Base-by-base conservation (phyloP, 2,113 vertebrate genomes). In the Chloropsis cyanopogon region DNA sequence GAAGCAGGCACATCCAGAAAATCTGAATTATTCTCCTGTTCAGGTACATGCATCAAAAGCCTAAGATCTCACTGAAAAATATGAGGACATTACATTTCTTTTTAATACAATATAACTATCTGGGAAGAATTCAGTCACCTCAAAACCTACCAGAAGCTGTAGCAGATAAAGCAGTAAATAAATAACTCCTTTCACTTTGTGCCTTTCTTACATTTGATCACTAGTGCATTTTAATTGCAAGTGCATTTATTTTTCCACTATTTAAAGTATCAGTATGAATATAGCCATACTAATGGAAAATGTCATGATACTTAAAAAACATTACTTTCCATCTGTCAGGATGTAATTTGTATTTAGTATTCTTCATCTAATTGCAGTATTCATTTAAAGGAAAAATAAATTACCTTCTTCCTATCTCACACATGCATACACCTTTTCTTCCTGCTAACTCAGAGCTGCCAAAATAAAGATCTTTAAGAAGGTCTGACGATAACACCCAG, bases 251-350 rank as follows among this genome's bases (percentile, higher is more conserved):
- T 94, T 96, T 86, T 69, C 47, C n/a, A 41, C 41, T 93, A 86
- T 61, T 78, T 93, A 87, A 86, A 94, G 64, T 4, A 92, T 60
- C 50, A 72, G 35, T 35, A 69, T 86, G 53, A 94, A 93, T 90
- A 71, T 71, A 96, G n/a, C 20, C 57, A 80, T 86, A 56, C 29
- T 66, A 78, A 87, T 88, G 60, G 47, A 80, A 95, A 92, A 95
- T 85, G 57, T 75, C 76, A 92, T 60, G 35, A 56, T 84, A 84
- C 77, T 91, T 90, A 72, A 93, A 93, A 94, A 95, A 81, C 56
- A 88, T 4, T 90, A 29, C 72, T 81, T 96, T 90, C 76, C 88
- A 92, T 75, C 87, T 95, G 87, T 78, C 56, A 66, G 92, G 93
- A 90, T 83, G 68, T 88, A 83, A 93, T 95, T 88, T 94, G 64